Evolutionary conservation across 2,888 invertebrate species (phyloP).

Genomic region (Dasypogon diadema): DNA sequence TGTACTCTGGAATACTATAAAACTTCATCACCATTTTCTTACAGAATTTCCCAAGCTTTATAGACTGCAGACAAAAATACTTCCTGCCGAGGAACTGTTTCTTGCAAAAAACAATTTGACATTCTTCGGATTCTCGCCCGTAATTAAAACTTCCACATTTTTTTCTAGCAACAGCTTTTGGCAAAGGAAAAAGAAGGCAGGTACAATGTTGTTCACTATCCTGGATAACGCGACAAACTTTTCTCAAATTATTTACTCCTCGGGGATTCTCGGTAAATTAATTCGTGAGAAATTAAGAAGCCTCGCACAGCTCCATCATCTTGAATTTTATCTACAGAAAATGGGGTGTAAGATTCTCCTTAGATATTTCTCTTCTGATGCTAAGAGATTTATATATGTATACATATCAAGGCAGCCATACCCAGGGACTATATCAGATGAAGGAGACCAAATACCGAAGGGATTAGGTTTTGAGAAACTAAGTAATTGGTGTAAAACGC

Average conservation of each 20-base stretch:
- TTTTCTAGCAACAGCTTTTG: not conserved
- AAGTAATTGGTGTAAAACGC: too few relatives aligned
- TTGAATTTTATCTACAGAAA: not conserved
- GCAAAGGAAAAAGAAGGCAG: not conserved
- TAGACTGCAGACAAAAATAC: not conserved
- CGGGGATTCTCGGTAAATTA: constrained; percentile 24
- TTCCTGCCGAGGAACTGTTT: not conserved
- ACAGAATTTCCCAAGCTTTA: not conserved
- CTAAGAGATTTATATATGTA: too few relatives aligned
- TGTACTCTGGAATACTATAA: not conserved
- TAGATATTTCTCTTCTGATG: too few relatives aligned
- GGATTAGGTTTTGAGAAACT: too few relatives aligned
- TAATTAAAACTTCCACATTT: constrained; percentile 15
- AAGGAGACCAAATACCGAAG: too few relatives aligned
- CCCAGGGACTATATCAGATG: too few relatives aligned
- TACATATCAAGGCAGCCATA: too few relatives aligned
- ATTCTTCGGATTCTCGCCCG: not conserved
- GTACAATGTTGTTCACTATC: not conserved
- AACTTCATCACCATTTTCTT: not conserved
- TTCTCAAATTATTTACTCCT: not conserved
- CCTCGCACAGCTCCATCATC: not conserved
- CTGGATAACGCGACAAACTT: constrained; percentile 5
- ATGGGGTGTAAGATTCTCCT: too few relatives aligned
- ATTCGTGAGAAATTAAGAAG: constrained; percentile 15
- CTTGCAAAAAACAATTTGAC: not conserved